These are phyloP conservation scores for Heliconius eleuchia DNA, from an alignment of 1,140 invertebrate genomes.

Conservation along the genomic window DNA sequence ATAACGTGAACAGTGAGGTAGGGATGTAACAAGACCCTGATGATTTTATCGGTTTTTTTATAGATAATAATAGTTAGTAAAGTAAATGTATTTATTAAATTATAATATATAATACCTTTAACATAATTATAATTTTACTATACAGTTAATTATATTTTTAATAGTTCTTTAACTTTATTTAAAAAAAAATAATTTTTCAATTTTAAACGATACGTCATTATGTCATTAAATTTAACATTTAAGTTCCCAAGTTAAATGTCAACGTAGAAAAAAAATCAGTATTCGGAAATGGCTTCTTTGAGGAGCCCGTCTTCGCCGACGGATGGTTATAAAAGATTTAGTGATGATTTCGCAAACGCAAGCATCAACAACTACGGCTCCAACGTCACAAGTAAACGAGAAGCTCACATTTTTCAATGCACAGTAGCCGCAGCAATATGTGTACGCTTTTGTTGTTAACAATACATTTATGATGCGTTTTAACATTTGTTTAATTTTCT, in stretches of 20 bases:
- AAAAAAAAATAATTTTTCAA: not conserved
- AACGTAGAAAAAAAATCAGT: conserved; percentile 56
- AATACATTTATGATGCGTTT: conserved; percentile 71
- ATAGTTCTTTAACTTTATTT: too few species aligned
- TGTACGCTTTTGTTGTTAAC: conserved; percentile 77
- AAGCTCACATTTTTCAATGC: conserved; percentile 73
- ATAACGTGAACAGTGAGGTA: conserved; percentile 7
- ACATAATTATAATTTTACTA: too few species aligned
- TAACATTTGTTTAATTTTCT: conserved; percentile 73
- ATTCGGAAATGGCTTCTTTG: conserved; percentile 77
- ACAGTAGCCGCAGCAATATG: conserved; percentile 69
- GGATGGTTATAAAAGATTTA: conserved; percentile 82
- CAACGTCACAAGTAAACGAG: conserved; percentile 79
- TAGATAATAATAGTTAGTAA: not conserved
- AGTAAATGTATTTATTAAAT: too few species aligned
- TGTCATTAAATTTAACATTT: not conserved
- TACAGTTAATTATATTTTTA: too few species aligned
- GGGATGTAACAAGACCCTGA: not conserved
- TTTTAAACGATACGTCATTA: not conserved
- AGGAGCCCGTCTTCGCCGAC: conserved; percentile 80
- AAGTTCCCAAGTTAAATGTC: conserved; percentile 9
- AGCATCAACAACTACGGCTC: conserved; percentile 82
- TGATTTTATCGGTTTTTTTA: not conserved
- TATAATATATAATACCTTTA: too few species aligned
- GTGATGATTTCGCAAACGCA: conserved; percentile 80